Base-by-base conservation (phyloP, 37 sponge, comb jelly and placozoan genomes). In the Haliclona indistincta region DNA sequence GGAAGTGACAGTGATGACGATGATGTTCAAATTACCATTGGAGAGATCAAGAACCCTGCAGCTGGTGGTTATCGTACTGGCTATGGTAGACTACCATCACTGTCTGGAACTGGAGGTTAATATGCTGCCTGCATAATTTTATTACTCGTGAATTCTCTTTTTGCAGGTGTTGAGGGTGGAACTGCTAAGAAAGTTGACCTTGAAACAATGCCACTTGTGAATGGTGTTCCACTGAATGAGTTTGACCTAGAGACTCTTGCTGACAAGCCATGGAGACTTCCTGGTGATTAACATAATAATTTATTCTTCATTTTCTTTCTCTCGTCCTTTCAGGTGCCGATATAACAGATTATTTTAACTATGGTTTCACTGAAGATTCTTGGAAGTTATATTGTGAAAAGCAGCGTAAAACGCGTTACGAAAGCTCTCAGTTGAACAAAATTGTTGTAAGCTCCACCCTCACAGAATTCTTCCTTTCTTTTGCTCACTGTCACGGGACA, bases 311-410 rank as follows among this genome's bases (percentile, higher is more conserved):
- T 35, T 19, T 43, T 54, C 74, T 29, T 76, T 17, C 22, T 38
- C 23, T 73, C 38, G 0, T 2, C 37, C 4, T 62, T 20, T 44
- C 63, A 94, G 97, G 99, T 67, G 96, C 99, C 45, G 99, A 98
- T 52, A 81, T 98, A 0, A 86, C 99, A 35, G 99, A 98, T 72
- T 98, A 98, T 40, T 98, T 98, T 68, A 98, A 98, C 74, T 98
- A 98, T 43, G 99, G 99, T 13, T 98, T 98, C 77, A 90, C 89
- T 4, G 99, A 98, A 58, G 99, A 98, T 32, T 81, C 91, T 3
- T 98, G 99, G 99, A 84, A 78, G 67, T n/a, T 82, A 29, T 98
- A 95, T 71, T 93, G 96, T 81, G 94, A 95, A 4, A 95, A 93
- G 62, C 99, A 98, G 82, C 70, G 87, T 61, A 85, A 78, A 40